A percentile compares a stretch with the other conserved stretches of the same genome.
These are phyloP conservation scores for Penaeus chinensis DNA, from an alignment of 1,140 invertebrate genomes.

Conservation along the genomic window DNA sequence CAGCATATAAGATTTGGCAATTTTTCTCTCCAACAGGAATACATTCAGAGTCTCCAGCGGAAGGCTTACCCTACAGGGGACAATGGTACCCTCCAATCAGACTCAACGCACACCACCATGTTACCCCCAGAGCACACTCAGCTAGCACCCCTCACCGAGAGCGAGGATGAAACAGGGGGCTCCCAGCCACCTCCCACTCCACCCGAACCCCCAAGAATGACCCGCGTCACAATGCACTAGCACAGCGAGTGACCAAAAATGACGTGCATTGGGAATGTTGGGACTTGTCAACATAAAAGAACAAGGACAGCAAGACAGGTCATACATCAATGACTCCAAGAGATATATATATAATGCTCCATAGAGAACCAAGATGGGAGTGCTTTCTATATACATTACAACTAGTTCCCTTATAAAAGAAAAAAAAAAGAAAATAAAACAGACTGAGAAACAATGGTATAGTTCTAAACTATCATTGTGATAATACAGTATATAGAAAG, in stretches of 20 bases:
- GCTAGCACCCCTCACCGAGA: constrained; percentile 69
- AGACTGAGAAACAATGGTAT: constrained; percentile 41
- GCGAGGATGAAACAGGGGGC: constrained; percentile 67
- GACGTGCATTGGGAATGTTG: not conserved
- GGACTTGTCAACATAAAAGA: not conserved
- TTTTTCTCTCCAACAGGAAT: constrained; percentile 74
- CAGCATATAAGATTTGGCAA: not conserved
- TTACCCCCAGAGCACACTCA: constrained; percentile 71
- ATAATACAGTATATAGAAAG: constrained; percentile 51
- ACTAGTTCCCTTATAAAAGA: constrained; percentile 14
- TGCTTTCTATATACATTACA: constrained; percentile 38
- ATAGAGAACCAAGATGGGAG: not conserved
- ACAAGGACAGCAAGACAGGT: not conserved
- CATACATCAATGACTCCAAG: too few species aligned
- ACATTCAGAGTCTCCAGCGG: constrained; percentile 83
- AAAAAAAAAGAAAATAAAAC: constrained; percentile 27
- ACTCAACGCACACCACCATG: constrained; percentile 79
- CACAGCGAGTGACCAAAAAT: not conserved
- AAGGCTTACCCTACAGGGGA: constrained; percentile 77
- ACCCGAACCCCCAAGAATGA: constrained; percentile 42
- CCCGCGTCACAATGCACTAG: constrained; percentile 54
- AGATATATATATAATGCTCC: not conserved
- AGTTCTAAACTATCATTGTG: constrained; percentile 51
- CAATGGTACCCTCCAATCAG: constrained; percentile 80
- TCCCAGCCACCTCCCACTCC: constrained; percentile 52